Evolutionary conservation across 92 coral and sea anemone genomes (phyloP).

Genomic region (Actinernus sp.): DNA sequence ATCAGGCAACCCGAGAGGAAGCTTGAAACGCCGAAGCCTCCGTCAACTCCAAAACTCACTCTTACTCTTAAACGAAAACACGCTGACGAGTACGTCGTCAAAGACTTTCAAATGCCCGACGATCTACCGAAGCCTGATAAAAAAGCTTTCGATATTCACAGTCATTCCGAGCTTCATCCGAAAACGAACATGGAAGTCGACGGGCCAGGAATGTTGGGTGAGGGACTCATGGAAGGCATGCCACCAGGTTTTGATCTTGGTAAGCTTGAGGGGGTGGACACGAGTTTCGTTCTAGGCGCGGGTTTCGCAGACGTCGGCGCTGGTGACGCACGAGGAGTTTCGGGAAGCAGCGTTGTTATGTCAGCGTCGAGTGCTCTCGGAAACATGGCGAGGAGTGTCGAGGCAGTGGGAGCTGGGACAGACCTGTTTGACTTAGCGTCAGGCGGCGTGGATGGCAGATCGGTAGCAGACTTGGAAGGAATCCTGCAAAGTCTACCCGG

Average conservation of each 20-base stretch:
- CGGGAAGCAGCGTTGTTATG: constrained; percentile 33
- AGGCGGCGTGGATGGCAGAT: constrained; percentile 54
- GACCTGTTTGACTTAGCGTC: constrained; percentile 56
- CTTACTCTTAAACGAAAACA: constrained; percentile 86
- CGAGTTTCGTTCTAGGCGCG: neutral
- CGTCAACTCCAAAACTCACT: constrained; percentile 76
- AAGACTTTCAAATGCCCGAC: constrained; percentile 77
- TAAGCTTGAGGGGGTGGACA: too few species aligned
- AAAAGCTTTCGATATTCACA: constrained; percentile 9
- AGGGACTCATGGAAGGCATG: constrained; percentile 3
- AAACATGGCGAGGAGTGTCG: constrained; percentile 38
- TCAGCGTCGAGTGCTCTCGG: constrained; percentile 58
- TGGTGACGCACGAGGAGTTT: neutral
- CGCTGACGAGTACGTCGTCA: constrained; percentile 93
- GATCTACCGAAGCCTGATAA: constrained; percentile 35
- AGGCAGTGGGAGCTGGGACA: constrained; percentile 43
- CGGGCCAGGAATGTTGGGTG: constrained; percentile 2
- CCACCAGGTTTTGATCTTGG: neutral
- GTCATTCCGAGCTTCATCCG: neutral
- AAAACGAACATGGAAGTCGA: neutral
- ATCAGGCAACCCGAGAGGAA: constrained; percentile 65
- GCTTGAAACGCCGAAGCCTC: constrained; percentile 81
- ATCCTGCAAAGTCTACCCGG: constrained; percentile 96
- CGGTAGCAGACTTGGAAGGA: constrained; percentile 82
- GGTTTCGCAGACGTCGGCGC: neutral